Percentiles rank a stretch among this genome's conserved stretches.
phyloP scores from a whole-genome alignment of 2,113 vertebrate species.

The Semnornis frantzii region DNA sequence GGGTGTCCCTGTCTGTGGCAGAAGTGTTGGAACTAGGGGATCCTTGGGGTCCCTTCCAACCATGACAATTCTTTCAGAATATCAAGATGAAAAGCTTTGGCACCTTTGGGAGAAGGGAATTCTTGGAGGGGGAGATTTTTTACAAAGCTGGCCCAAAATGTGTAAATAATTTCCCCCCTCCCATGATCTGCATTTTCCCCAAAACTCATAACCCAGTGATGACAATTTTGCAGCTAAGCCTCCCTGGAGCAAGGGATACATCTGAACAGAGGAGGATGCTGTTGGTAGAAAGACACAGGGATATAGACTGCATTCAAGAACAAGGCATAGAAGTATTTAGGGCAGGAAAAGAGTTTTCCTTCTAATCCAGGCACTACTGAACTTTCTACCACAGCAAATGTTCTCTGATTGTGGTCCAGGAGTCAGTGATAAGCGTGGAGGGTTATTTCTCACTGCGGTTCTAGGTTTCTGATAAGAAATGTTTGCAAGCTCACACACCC shows the following conservation, averaged over 20 bases:
- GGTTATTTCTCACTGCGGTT: background rate
- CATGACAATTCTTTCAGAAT: background rate
- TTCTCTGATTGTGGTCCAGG: background rate
- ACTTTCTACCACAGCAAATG: background rate
- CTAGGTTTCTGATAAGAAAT: constrained; percentile 5
- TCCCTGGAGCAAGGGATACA: background rate
- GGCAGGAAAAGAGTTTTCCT: background rate
- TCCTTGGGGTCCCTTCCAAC: too few relatives aligned
- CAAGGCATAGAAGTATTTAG: background rate
- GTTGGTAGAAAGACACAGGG: background rate
- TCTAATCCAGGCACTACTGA: background rate
- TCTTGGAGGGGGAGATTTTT: background rate
- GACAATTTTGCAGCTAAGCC: background rate
- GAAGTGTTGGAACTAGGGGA: too few relatives aligned
- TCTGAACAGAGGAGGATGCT: background rate
- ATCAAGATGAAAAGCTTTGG: background rate
- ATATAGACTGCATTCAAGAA: background rate
- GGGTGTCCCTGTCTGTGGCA: too few relatives aligned
- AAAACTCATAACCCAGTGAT: background rate
- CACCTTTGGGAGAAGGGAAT: background rate
- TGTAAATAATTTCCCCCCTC: background rate
- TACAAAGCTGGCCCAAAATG: background rate
- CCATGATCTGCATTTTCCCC: background rate
- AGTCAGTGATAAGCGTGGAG: background rate
- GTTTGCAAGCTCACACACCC: background rate